Evolutionary conservation across 2,797 vertebrate species (phyloP), one percentile per base, ranked within the genome.

Genomic region (Phrynocephalus vlangalii): DNA sequence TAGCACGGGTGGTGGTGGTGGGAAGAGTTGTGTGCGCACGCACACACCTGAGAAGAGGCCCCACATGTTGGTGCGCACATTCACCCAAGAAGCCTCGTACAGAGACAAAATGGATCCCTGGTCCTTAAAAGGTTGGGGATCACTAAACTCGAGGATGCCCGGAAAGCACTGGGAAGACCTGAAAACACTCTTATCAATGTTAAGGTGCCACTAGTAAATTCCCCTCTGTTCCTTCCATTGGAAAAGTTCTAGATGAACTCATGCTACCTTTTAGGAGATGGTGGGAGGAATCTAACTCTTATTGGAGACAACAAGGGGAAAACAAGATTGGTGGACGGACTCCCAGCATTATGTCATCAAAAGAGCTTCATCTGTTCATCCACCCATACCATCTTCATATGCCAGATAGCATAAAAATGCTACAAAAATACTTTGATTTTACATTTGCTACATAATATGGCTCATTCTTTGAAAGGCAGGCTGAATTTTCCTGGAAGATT

Each of bases 291-390:
- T n/a, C 70, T 87, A 71, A 6, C 38, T 81, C 71, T 82, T 83
- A 76, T 24, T 76, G 15, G 63, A 38, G 9, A 52, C 71, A 75
- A 50, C 30, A 28, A 28, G 60, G 75, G 75, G 13, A 28, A 82
- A 38, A 82, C 11, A 67, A 20, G 22, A 28, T 50, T 75, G 38
- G 44, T 82, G 86, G 78, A 87, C 16, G 76, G 63, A 81, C 67
- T 66, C 79, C 85, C 28, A n/a, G 7, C 56, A 73, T 66, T 76
- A 75, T 50, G n/a, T 82, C 63, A 68, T 26, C 24, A 66, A 70
- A 44, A 28, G 26, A 52, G 48, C 22, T 82, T 60, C n/a, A 87
- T 77, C 73, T 82, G 44, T 38, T 82, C 80, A 87, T 56, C 73
- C 60, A 60, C 50, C n/a, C 13, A 56, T 77, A 56, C 24, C 70